Base-by-base conservation (phyloP, 2,113 vertebrate genomes). In the Halcyon malimbica region DNA sequence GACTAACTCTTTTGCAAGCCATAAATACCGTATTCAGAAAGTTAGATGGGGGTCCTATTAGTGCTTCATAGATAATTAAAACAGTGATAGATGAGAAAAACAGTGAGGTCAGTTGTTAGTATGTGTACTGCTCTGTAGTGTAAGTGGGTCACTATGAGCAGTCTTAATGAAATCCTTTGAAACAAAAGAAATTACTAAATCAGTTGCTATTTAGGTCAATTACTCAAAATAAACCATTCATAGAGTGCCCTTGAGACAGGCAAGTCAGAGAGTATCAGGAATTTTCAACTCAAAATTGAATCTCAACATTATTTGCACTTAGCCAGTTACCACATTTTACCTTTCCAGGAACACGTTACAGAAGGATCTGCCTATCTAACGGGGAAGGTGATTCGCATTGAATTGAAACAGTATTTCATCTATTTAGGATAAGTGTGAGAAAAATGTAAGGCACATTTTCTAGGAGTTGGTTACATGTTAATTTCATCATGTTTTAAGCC, bases 101-200 rank as follows among this genome's bases (percentile, higher is more conserved):
- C 65, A 21, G 31, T 64, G 20, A 71, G 91, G 16, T 71, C 35
- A 35, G 39, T 83, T 71, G 21, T 54, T 76, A n/a, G 41, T 41
- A 19, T 31, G 54, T 83, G 62, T 53, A 16, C 39, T 71, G 20
- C 68, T 83, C 37, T 62, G 31, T 15, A 11, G 26, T 65, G 0
- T 70, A 97, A 93, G 46, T 83, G 77, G 86, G 93, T 96, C 78
- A 87, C 70, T 67, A 59, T 7, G 17, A 94, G 65, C 42, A 51
- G 62, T 57, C 44, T 63, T 59, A 56, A 69, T 67, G 57, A 87
- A 89, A 91, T 89, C 87, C 78, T 93, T 78, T 87, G 84, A 89
- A 96, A 97, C 74, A 94, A 87, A 96, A 91, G 83, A 50, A 81
- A 54, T 93, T 81, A 84, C 23, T 89, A 94, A 93, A 93, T 74